These are phyloP conservation scores for Babyrousa celebensis DNA, from an alignment of 2,797 vertebrate genomes.

Conservation along the genomic window DNA sequence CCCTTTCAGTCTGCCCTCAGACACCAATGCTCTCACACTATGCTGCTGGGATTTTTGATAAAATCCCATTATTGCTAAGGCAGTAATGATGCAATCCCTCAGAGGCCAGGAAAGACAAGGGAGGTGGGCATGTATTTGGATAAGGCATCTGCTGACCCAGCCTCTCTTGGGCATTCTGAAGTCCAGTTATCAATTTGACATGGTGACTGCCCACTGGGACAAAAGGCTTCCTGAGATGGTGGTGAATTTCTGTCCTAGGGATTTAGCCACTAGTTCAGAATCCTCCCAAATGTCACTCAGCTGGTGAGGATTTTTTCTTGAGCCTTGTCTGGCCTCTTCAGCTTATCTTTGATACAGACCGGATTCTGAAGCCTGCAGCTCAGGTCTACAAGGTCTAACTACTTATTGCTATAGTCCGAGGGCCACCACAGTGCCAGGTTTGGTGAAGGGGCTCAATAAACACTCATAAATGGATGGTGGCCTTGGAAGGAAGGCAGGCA, in stretches of 20 bases:
- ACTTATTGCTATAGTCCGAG: not conserved
- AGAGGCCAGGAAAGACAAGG: not conserved
- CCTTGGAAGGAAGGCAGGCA: not conserved
- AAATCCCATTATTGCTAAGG: not conserved
- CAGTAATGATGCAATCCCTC: not conserved
- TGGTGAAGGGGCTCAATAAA: not conserved
- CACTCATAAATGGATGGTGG: not conserved
- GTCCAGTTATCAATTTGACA: not conserved
- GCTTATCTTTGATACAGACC: not conserved
- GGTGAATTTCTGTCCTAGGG: not conserved
- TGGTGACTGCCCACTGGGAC: not conserved
- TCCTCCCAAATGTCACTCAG: slow-evolving; percentile 58
- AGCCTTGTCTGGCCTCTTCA: not conserved
- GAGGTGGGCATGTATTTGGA: not conserved
- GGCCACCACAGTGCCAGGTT: not conserved
- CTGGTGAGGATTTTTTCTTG: slow-evolving; percentile 55
- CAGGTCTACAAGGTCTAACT: too few relatives aligned
- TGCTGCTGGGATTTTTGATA: not conserved
- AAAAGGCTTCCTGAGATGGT: not conserved
- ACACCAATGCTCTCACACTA: not conserved
- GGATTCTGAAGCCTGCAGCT: not conserved
- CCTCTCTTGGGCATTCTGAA: not conserved
- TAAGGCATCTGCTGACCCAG: not conserved
- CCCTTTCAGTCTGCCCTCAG: not conserved
- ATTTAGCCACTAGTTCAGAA: slow-evolving; percentile 60